Evolutionary conservation across 1,140 invertebrate species (phyloP).

Genomic region (Drosophila kepulauana): DNA sequence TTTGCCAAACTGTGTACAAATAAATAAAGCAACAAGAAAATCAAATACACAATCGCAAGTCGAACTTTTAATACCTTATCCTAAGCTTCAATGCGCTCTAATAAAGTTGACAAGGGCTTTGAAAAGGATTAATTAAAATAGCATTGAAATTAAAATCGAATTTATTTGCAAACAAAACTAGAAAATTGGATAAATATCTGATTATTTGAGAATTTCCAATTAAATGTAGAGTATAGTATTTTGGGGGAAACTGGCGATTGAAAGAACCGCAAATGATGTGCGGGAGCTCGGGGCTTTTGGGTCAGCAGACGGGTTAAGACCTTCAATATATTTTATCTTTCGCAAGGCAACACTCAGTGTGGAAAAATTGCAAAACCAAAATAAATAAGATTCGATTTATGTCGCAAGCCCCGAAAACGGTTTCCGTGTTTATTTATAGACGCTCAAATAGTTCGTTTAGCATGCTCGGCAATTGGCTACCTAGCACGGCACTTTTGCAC

Average conservation of each 20-base stretch:
- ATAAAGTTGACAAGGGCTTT: too few species aligned
- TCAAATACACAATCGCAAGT: neutral
- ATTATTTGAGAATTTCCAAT: neutral
- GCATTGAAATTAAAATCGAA: neutral
- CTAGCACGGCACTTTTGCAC: neutral
- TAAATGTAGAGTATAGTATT: conserved; percentile 3
- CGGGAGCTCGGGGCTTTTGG: conserved; percentile 23
- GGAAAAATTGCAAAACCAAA: conserved; percentile 77
- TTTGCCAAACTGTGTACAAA: conserved; percentile 77
- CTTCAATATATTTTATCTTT: conserved; percentile 80
- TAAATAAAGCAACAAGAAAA: conserved; percentile 75
- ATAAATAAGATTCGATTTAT: conserved; percentile 84
- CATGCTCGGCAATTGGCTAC: conserved; percentile 25
- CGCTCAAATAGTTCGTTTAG: conserved; percentile 73
- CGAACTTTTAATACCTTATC: conserved; percentile 53
- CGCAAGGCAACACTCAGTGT: conserved; percentile 69
- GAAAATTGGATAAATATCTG: neutral
- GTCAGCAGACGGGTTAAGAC: conserved; percentile 59
- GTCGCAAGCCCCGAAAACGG: conserved; percentile 52
- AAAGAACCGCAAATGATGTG: conserved; percentile 60
- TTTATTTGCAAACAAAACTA: neutral
- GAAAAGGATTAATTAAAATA: neutral
- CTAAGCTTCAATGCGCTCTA: too few species aligned
- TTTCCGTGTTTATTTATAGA: conserved; percentile 79
- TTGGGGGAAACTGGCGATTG: conserved; percentile 27